A percentile compares a stretch with the other conserved stretches of the same genome.
Evolutionary conservation across 2,113 vertebrate species (phyloP).

Genomic region (Mormoops blainvillei): DNA sequence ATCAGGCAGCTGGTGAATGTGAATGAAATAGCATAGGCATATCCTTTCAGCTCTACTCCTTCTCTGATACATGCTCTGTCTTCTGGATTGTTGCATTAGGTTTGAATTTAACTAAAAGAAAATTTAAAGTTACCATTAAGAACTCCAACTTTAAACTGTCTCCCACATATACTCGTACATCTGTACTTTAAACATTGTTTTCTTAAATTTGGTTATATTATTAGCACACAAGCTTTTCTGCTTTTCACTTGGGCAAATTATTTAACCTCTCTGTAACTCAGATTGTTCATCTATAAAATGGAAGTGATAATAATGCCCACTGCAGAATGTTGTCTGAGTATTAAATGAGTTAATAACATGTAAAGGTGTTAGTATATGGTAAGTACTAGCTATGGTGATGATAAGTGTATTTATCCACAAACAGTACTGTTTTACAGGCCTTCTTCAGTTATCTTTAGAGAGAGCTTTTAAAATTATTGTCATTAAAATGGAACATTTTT

Average conservation of each 20-base stretch:
- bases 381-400: neutral
- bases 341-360: neutral
- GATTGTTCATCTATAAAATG: neutral
- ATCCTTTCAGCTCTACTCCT: neutral
- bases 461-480: neutral
- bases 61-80: neutral
- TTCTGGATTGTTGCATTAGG: neutral
- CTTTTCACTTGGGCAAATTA: neutral
- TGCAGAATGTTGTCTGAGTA: neutral
- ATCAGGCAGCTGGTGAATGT: neutral
- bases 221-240: neutral
- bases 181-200: neutral
- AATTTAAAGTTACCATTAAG: neutral
- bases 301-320: neutral
- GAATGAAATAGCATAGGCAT: neutral
- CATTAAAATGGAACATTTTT: slow-evolving; percentile 9
- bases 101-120: neutral
- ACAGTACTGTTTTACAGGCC: neutral
- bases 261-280: neutral
- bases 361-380: neutral
- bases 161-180: neutral
- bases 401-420: neutral
- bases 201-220: neutral
- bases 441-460: neutral
- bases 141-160: neutral